Evolutionary conservation across 1,140 invertebrate species (phyloP), one percentile per base, ranked within the genome.

Genomic region (Ephestia elutella): DNA sequence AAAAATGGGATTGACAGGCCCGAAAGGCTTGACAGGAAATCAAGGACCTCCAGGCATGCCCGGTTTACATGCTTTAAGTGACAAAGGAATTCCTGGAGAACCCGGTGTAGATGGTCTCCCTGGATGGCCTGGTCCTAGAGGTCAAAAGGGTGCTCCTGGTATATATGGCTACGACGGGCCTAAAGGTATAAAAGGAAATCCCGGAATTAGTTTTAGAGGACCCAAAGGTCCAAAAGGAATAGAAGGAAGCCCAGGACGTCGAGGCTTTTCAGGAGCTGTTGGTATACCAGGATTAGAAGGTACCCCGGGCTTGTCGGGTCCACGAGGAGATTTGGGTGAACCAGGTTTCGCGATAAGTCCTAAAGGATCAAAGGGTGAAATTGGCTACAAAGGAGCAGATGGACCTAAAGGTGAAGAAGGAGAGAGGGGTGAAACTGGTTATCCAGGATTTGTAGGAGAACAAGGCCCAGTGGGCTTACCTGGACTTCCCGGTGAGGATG

Each of bases 71-170:
- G 91, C 92, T 25, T 70, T 89, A 60, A 92, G 93, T 69, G 70
- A 86, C 62, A 61, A 59, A 25, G 93, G 93, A 30, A 75, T 83
- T 32, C 89, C 83, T 68, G 94, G 93, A 63, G 80, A 73, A 58
- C 71, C 82, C 56, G 94, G 93, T 65, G 74, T 91, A 56, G 90
- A 92, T 78, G 94, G 93, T 38, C 68, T 82, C 59, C 79, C 88
- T 25, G 93, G 94, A 65, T 89, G 82, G 55, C 84, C 87, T 56
- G 94, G 93, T 50, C 78, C 86, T 49, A 89, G 89, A 65, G 94
- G 94, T 44, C 91, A 92, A 78, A 94, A 94, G 84, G 94, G 93
- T 59, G 91, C 91, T 44, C 92, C 92, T 18, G 93, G 93, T 38
- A 90, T 92, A 68, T 91, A 90, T 65, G 94, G 94, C n/a, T 55